phyloP scores from a whole-genome alignment of 2,797 vertebrate genomes.

The Anas bernieri region DNA sequence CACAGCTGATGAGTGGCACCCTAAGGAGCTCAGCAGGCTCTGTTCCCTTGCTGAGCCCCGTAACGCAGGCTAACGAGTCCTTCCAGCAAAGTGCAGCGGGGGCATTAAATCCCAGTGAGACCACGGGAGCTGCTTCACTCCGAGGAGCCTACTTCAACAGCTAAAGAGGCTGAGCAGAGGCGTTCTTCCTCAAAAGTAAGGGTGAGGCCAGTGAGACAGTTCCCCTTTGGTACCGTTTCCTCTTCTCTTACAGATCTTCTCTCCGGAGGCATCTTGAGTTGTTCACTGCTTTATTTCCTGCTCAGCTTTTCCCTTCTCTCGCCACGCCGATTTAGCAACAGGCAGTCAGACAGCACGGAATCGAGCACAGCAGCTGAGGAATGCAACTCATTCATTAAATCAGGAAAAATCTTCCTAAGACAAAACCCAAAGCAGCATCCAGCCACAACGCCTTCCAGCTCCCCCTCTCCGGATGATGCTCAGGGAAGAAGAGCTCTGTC shows the following conservation, averaged over 20 bases:
- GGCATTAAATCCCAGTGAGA: not conserved
- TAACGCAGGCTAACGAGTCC: not conserved
- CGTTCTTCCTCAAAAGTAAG: slow-evolving; percentile 38
- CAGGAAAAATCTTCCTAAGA: not conserved
- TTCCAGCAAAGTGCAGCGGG: not conserved
- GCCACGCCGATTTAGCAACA: not conserved
- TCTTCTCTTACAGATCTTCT: not conserved
- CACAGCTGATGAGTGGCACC: not conserved
- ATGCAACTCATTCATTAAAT: not conserved
- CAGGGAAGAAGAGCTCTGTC: not conserved
- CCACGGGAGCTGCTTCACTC: not conserved
- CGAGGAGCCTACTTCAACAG: not conserved
- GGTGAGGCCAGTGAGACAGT: slow-evolving; percentile 20
- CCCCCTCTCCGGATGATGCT: not conserved
- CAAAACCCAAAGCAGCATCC: not conserved
- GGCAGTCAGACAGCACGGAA: not conserved
- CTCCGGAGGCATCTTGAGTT: not conserved
- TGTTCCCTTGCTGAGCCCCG: not conserved
- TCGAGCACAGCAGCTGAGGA: not conserved
- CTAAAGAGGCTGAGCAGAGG: not conserved
- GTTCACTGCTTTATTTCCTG: slow-evolving; percentile 19
- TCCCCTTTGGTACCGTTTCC: slow-evolving; percentile 26
- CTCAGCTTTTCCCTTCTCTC: not conserved
- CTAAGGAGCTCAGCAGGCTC: slow-evolving; percentile 31
- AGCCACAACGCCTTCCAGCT: not conserved